Evolutionary conservation across 1,140 invertebrate species (phyloP).

Genomic region (Andrena cerasifolii): DNA sequence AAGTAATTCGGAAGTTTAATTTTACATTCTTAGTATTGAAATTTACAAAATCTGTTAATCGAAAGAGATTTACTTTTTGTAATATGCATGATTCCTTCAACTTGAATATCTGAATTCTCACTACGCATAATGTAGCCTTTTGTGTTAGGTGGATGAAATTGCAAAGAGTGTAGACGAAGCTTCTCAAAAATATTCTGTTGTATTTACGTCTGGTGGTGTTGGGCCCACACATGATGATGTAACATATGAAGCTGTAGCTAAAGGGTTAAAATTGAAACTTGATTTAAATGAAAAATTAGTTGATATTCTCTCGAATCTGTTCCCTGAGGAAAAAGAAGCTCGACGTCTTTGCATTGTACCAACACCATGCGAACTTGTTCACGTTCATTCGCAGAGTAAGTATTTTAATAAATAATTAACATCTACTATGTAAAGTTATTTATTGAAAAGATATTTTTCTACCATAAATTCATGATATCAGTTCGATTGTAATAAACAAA

Average conservation of each 20-base stretch:
- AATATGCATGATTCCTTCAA: not conserved
- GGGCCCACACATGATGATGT: conserved; percentile 91
- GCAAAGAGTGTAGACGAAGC: conserved; percentile 84
- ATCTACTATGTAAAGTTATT: no score
- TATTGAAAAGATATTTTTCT: no score
- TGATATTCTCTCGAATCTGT: conserved; percentile 76
- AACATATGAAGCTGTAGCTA: conserved; percentile 87
- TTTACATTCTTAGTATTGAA: not conserved
- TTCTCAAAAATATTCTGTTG: conserved; percentile 82
- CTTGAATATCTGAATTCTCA: conserved; percentile 20
- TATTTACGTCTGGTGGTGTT: conserved; percentile 89
- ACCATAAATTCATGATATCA: no score
- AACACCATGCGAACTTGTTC: conserved; percentile 69
- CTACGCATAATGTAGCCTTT: conserved; percentile 39
- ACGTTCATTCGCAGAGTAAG: conserved; percentile 58
- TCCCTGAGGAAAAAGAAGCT: conserved; percentile 62
- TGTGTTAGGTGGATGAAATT: conserved; percentile 83
- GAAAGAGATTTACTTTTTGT: not conserved
- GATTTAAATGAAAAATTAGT: conserved; percentile 83
- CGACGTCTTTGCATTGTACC: conserved; percentile 67
- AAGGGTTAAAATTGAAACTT: conserved; percentile 84
- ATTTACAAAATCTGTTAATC: not conserved
- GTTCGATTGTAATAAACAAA: no score
- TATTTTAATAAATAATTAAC: no score
- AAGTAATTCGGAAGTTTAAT: not conserved